phyloP scores from a whole-genome alignment of 2,888 invertebrate genomes.

The Callosobruchus maculatus region DNA sequence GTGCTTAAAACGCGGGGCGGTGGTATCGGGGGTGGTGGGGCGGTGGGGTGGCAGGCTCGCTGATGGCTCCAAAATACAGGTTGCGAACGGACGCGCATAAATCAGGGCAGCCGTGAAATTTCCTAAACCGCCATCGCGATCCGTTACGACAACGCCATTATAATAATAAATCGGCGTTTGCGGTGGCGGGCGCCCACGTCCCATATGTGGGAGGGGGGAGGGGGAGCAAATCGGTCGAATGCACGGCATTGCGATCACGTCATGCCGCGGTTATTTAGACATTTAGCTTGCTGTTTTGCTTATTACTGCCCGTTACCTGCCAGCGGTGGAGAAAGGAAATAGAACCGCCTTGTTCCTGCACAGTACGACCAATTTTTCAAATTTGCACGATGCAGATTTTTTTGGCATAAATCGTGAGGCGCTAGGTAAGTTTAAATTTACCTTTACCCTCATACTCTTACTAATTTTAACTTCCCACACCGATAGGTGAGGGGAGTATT shows the following conservation, averaged over 20 bases:
- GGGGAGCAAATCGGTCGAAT: neutral
- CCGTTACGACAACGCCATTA: neutral
- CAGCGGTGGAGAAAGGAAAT: neutral
- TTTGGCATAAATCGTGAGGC: no score
- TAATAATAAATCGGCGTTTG: neutral
- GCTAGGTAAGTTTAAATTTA: no score
- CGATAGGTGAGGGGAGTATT: no score
- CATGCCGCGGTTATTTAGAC: neutral
- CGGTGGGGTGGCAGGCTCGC: neutral
- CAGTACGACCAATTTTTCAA: no score
- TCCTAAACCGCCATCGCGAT: neutral
- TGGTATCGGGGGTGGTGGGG: no score
- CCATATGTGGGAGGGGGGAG: neutral
- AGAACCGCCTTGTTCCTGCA: neutral
- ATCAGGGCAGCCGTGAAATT: neutral
- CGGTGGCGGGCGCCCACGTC: neutral
- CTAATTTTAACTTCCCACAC: no score
- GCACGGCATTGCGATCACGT: neutral
- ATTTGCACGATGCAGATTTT: no score
- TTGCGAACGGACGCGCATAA: neutral
- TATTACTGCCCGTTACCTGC: neutral
- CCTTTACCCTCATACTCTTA: no score
- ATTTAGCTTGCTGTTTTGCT: neutral
- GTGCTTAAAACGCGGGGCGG: neutral
- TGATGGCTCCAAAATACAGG: neutral